Evolutionary conservation across 2,797 vertebrate species (phyloP), one percentile per base, ranked within the genome.

Genomic region (Hybognathus amarus): DNA sequence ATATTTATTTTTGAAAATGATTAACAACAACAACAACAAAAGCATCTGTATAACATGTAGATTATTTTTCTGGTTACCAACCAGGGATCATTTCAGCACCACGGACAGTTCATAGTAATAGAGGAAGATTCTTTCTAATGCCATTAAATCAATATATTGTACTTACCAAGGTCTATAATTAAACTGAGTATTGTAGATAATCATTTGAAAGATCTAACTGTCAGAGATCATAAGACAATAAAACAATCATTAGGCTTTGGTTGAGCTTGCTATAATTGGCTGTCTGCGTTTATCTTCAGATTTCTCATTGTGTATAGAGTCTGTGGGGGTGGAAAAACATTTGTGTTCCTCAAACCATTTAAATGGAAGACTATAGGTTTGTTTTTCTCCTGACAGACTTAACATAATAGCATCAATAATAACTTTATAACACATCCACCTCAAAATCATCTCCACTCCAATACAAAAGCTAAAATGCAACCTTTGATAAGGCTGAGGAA

Each of bases 1-100:
- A 36, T 50, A 12, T n/a, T 6, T 47, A 0, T 22, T 47, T 64
- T 24, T 61, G 15, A 61, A 76, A 33, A 13, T n/a, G 27, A 50
- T 78, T 47, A 22, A n/a, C 22, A 40, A 17, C 38, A 27, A 61
- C 1, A 45, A 42, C 3, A 12, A 77, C 5, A 30, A 47, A 12
- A 30, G 1, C 22, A 20, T 33, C 10, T 7, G 56, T 61, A 45
- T 30, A 50, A 66, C 50, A 64, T 24, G 10, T 2, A 38, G 2
- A n/a, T 10, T 18, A n/a, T 20, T 50, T 22, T 66, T 38, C 40
- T 20, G 52, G 13, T 10, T 11, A 9, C 36, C 27, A 77, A 83
- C 30, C 47, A 50, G 71, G 24, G 22, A 45, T 78, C 47, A 47
- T 89, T 94, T 92, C 93, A 92, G 91, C 83, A 92, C 92, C 92